Evolutionary conservation across 2,113 vertebrate genomes (phyloP).

Genomic region (Rhinoptilus africanus): DNA sequence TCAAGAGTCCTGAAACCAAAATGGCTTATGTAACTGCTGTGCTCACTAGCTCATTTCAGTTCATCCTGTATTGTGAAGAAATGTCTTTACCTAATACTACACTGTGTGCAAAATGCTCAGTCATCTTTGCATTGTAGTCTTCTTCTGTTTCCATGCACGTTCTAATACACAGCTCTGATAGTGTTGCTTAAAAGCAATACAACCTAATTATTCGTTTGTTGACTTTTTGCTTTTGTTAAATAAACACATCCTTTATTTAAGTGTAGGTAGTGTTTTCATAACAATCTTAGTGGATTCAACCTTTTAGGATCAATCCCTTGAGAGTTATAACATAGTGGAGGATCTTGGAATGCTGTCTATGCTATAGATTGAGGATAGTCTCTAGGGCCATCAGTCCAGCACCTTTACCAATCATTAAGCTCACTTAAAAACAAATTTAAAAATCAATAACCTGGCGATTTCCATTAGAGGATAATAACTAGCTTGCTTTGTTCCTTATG

Average conservation of each 20-base stretch:
- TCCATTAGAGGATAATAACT: neutral
- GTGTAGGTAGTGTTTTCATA: neutral
- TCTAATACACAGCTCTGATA: neutral
- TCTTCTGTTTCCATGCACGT: neutral
- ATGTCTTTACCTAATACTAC: neutral
- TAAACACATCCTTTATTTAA: neutral
- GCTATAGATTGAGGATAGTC: neutral
- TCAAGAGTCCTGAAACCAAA: neutral
- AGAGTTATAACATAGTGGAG: neutral
- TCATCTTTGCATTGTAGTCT: neutral
- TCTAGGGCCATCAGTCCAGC: neutral
- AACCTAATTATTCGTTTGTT: neutral
- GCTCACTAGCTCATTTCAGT: neutral
- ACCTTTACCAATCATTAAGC: conserved; percentile 15
- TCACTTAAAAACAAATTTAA: conserved; percentile 24
- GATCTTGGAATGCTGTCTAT: neutral
- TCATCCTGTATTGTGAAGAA: conserved; percentile 21
- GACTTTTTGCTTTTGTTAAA: neutral
- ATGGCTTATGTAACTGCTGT: conserved; percentile 35
- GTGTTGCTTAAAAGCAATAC: neutral
- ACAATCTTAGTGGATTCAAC: neutral
- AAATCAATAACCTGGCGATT: conserved; percentile 16
- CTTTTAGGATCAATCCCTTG: neutral
- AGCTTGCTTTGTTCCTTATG: neutral
- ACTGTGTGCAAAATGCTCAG: neutral